phyloP scores from a whole-genome alignment of 1,140 invertebrate genomes.

The Drosophila repleta region DNA sequence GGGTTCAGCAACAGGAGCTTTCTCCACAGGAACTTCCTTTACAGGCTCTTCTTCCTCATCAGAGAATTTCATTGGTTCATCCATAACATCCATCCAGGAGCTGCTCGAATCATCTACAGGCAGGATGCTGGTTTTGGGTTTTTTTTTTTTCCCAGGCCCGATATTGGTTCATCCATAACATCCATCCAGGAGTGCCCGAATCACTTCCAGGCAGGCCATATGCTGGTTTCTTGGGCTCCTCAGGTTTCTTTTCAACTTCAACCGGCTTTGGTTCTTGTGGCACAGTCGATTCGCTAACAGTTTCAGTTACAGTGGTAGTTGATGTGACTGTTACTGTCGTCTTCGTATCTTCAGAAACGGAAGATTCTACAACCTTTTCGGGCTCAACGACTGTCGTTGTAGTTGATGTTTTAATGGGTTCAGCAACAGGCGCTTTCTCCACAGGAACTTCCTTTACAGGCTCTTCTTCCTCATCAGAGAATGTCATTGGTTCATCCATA shows the following conservation, averaged over 20 bases:
- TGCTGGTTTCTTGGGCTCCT: slow-evolving; percentile 46
- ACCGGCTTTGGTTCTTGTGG: slow-evolving; percentile 1
- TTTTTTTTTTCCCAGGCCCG: no score
- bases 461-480: slow-evolving; percentile 7
- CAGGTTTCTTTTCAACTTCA: slow-evolving; percentile 11
- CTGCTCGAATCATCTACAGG: not conserved
- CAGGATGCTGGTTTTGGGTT: not conserved
- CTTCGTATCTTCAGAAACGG: not conserved
- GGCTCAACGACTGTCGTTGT: not conserved
- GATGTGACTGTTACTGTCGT: slow-evolving; percentile 7
- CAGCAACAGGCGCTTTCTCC: not conserved
- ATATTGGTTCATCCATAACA: not conserved
- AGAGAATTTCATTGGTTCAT: slow-evolving; percentile 50
- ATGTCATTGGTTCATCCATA: not conserved
- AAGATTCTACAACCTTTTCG: not conserved
- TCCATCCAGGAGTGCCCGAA: not conserved
- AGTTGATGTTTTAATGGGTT: not conserved
- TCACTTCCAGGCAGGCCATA: not conserved
- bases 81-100: not conserved
- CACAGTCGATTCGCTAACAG: not conserved
- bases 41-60: slow-evolving; percentile 74
- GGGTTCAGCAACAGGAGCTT: slow-evolving; percentile 1
- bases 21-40: slow-evolving; percentile 4
- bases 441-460: slow-evolving; percentile 27
- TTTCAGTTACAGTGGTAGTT: slow-evolving; percentile 17